These are phyloP conservation scores for Philaethria dido DNA, from an alignment of 2,888 invertebrate species.

Conservation along the genomic window DNA sequence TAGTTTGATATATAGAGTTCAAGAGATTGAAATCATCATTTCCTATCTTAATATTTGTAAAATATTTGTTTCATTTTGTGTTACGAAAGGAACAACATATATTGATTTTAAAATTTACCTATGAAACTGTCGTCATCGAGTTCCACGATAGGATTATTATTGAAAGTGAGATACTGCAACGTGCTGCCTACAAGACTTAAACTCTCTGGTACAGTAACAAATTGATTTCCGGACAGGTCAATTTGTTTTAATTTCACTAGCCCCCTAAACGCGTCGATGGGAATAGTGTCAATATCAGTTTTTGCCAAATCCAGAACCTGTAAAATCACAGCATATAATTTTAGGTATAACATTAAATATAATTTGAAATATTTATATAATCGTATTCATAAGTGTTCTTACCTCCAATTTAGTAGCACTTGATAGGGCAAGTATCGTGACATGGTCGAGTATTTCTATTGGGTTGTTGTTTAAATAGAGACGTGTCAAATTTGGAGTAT, in stretches of 20 bases:
- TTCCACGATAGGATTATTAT: constrained; percentile 84
- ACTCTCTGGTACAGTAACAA: constrained; percentile 84
- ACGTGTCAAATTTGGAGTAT: constrained; percentile 84
- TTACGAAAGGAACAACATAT: too few species aligned
- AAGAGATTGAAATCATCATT: too few species aligned
- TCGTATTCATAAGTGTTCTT: constrained; percentile 40
- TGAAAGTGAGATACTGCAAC: constrained; percentile 84
- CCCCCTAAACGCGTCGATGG: constrained; percentile 78
- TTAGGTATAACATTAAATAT: not conserved
- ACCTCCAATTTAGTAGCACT: constrained; percentile 83
- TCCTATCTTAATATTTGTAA: too few species aligned
- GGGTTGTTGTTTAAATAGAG: constrained; percentile 86
- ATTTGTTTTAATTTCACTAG: constrained; percentile 80
- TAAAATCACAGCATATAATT: constrained; percentile 41
- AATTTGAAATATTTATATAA: not conserved
- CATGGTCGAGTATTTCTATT: constrained; percentile 84
- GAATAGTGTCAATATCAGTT: constrained; percentile 84
- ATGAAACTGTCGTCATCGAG: constrained; percentile 85
- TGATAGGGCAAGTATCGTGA: constrained; percentile 83
- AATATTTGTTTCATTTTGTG: too few species aligned
- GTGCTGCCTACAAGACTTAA: constrained; percentile 80
- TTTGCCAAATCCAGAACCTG: constrained; percentile 83
- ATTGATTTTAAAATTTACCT: constrained; percentile 70
- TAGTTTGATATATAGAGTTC: too few species aligned
- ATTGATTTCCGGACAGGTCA: constrained; percentile 84